phyloP scores from a whole-genome alignment of 2,888 invertebrate genomes.

The Epirrhoe tristata region DNA sequence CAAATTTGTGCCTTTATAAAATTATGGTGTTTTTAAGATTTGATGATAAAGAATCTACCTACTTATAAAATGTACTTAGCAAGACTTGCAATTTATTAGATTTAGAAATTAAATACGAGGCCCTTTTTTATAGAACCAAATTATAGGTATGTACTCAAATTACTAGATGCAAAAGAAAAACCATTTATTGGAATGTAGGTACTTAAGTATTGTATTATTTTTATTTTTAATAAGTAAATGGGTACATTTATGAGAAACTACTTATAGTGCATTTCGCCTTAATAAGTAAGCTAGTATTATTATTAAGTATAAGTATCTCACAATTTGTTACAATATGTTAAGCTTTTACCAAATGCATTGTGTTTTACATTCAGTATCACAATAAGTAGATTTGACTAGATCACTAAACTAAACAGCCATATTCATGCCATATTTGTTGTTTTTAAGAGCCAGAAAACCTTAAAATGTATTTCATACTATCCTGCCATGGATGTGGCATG shows the following conservation, averaged over 20 bases:
- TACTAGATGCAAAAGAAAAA: slow-evolving; percentile 23
- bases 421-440: not conserved
- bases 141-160: not conserved
- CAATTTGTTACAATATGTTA: slow-evolving; percentile 27
- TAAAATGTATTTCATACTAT: no score
- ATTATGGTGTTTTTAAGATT: slow-evolving; percentile 11
- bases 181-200: slow-evolving; percentile 27
- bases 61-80: slow-evolving; percentile 26
- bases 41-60: slow-evolving; percentile 6
- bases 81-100: slow-evolving; percentile 22
- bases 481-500: not conserved
- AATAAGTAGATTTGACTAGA: slow-evolving; percentile 22
- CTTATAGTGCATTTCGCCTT: slow-evolving; percentile 31
- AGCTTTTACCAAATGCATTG: slow-evolving; percentile 28
- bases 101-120: slow-evolving; percentile 9
- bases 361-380: slow-evolving; percentile 16
- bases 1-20: slow-evolving; percentile 26
- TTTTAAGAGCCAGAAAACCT: not conserved
- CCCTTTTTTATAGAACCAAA: slow-evolving; percentile 10
- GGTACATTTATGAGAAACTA: slow-evolving; percentile 20
- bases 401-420: slow-evolving; percentile 4
- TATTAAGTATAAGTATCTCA: no score
- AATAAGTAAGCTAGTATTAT: slow-evolving; percentile 32
- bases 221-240: slow-evolving; percentile 29
- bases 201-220: slow-evolving; percentile 31